phyloP scores from a whole-genome alignment of 2,888 invertebrate species.

The Cantharis lateralis region DNA sequence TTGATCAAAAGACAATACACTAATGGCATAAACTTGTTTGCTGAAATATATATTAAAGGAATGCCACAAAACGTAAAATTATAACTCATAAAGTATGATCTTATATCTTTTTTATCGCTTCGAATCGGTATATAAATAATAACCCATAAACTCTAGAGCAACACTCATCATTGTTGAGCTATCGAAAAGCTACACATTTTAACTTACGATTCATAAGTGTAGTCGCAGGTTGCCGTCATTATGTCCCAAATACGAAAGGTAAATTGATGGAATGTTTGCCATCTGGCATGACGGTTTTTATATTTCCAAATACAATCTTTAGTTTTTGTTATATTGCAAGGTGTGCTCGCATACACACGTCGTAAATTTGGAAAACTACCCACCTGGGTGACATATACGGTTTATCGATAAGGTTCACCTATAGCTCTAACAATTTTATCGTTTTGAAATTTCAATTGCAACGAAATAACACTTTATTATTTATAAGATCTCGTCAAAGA shows the following conservation, averaged over 20 bases:
- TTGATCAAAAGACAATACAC: conserved; percentile 7
- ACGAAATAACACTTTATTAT: conserved; percentile 28
- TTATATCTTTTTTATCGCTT: conserved; percentile 20
- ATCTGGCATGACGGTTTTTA: conserved; percentile 4
- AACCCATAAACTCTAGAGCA: conserved; percentile 15
- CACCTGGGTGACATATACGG: conserved; percentile 32
- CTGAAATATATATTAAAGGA: conserved; percentile 14
- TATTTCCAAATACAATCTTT: conserved; percentile 13
- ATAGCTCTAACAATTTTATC: conserved; percentile 27
- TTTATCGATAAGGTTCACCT: conserved; percentile 26
- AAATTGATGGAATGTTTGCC: conserved; percentile 15
- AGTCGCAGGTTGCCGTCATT: background rate
- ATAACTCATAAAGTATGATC: conserved; percentile 24
- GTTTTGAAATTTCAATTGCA: conserved; percentile 30
- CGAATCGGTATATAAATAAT: conserved; percentile 25
- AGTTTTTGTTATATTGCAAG: conserved; percentile 25
- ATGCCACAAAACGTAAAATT: conserved; percentile 20
- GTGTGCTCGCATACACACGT: conserved; percentile 26
- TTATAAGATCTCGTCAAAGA: conserved; percentile 27
- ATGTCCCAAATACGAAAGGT: conserved; percentile 9
- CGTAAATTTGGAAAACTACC: conserved; percentile 26
- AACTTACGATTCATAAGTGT: conserved; percentile 21
- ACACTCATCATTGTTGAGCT: conserved; percentile 14
- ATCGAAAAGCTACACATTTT: conserved; percentile 17
- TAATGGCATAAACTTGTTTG: conserved; percentile 21